Evolutionary conservation across 1,140 invertebrate genomes (phyloP).

Genomic region (Frieseomelitta varia): DNA sequence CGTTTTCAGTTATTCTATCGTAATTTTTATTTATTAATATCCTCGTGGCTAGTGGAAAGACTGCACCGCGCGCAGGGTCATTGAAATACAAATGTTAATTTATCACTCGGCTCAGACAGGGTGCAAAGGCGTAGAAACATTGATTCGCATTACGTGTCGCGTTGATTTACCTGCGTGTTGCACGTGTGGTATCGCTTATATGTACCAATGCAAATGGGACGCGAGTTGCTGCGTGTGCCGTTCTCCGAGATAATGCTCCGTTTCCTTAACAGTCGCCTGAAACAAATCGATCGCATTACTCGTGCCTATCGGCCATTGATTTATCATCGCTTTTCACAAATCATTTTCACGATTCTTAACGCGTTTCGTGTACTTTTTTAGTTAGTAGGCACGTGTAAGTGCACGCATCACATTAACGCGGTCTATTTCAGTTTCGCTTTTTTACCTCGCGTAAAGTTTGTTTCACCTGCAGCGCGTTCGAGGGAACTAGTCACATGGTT

Average conservation of each 20-base stretch:
- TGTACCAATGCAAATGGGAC: conserved; percentile 85
- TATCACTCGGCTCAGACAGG: conserved; percentile 9
- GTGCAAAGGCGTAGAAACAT: conserved; percentile 38
- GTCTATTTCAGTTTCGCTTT: background rate
- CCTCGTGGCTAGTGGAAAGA: background rate
- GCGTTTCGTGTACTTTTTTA: background rate
- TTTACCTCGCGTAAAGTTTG: background rate
- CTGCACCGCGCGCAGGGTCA: background rate
- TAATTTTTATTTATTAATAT: background rate
- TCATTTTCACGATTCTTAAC: background rate
- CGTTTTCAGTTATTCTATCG: background rate
- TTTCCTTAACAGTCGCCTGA: conserved; percentile 72
- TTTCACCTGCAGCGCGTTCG: background rate
- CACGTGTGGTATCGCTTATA: conserved; percentile 88
- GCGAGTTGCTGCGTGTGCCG: conserved; percentile 63
- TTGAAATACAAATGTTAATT: conserved; percentile 31
- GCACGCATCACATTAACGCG: background rate
- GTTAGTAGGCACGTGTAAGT: background rate
- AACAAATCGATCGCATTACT: conserved; percentile 66
- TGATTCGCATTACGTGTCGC: background rate
- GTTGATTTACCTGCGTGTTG: conserved; percentile 85
- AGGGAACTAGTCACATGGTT: too few species aligned
- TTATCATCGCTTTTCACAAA: background rate
- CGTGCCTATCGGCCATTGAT: conserved; percentile 13
- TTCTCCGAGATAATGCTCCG: conserved; percentile 71